Base-by-base conservation (phyloP, 2,888 invertebrate species). In the Slavum lentiscoides region DNA sequence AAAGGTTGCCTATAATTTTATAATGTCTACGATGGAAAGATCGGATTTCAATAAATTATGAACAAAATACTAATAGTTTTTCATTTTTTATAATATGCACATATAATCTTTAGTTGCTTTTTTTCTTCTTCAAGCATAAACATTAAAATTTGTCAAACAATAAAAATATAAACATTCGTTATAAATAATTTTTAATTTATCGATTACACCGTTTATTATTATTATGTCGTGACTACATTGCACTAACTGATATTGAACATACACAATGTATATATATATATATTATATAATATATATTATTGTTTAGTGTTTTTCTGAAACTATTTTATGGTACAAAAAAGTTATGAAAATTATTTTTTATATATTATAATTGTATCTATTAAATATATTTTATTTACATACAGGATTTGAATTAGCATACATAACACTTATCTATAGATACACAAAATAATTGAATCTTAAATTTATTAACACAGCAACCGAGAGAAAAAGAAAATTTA, bases 341-440 rank as follows among this genome's bases (percentile, higher is more conserved):
- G 49, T 74, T 74, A 58, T 66, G 39, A 74, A 21, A 74, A 30
- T 55, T 58, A 30, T 55, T 58, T 66, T 66, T 64, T 66, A 58
- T 19, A 74, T 23, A 53, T 62, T 70, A 70, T 77, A 76, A 68
- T 66, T 76, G 21, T 53, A 67, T 59, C 62, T 67, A 69, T 76
- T 59, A 76, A 68, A 72, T 64, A 49, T 43, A 80, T 80, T 61
- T 69, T 80, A 80, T 80, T 43, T 80, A 80, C 66, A 66, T 80
- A 80, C 58, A 72, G 43, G 61, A 64, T 77, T 58, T 58, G n/a
- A 80, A 80, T 58, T 39, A 15, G 55, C 30, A 23, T 53, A 70
- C 30, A 23, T 53, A 70, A 70, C 61, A 69, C 17, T 49, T 55
- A 11, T 61, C 17, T 23, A n/a, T 64, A 64, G 55, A 23, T 59